Base-by-base conservation (phyloP, 2,888 invertebrate species). In the Meghimatium bilineatum region DNA sequence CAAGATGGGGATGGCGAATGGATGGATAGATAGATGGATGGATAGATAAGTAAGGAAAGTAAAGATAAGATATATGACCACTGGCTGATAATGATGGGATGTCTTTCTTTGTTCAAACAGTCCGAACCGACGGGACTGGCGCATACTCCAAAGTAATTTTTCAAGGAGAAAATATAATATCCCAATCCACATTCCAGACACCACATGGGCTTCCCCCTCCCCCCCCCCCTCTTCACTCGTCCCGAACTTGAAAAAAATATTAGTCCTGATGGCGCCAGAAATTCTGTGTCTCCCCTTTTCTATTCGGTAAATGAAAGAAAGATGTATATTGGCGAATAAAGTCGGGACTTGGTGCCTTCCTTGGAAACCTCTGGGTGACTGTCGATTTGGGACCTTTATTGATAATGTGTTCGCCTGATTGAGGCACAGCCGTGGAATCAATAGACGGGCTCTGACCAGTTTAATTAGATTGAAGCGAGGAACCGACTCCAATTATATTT, bases 351-450 rank as follows among this genome's bases (percentile, higher is more conserved):
- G 60, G 52, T 36, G 44, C 77, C 36, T 67, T 75, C 56, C 38
- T 20, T 29, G 38, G 71, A 77, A 77, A 71, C 71, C 69, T 56
- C 56, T 63, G 78, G 77, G 71, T 85, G 85, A 86, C 83, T 83
- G 81, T 83, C 81, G 86, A 86, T 83, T 81, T 69, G 56, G 69
- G 76, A 52, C 52, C 72, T 77, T 80, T 86, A 86, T 86, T 86
- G 87, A 86, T 86, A 87, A 86, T 85, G 85, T 80, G 81, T 79
- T 63, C 74, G 81, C 82, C 76, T 86, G 86, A 87, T 87, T 86
- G 87, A 84, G 81, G 82, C 84, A 76, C 52, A 52, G 44, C 74
- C n/a, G 74, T 78, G 72, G 85, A 87, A 87, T 87, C 87, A 85
- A 87, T 87, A 85, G 76, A 60, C 72, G 83, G 82, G 85, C 85